phyloP scores from a whole-genome alignment of 2,113 vertebrate species.

The Cynopterus brachyotis region DNA sequence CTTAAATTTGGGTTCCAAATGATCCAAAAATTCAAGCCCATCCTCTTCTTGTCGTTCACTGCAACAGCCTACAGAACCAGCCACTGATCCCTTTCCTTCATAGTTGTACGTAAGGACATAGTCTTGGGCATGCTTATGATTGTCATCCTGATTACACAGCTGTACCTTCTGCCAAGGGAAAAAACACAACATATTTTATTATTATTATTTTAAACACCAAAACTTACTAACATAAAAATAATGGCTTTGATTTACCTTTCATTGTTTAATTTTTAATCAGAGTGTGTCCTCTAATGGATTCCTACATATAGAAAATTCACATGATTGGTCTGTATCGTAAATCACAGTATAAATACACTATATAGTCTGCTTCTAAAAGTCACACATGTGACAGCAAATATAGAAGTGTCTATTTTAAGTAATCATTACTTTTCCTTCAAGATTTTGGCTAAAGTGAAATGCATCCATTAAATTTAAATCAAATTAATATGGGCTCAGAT shows the following conservation, averaged over 20 bases:
- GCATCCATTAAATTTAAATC: not conserved
- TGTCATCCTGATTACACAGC: slow-evolving; percentile 83
- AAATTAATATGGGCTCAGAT: not conserved
- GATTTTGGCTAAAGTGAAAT: not conserved
- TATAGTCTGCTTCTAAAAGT: slow-evolving; percentile 77
- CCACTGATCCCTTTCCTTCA: slow-evolving; percentile 90
- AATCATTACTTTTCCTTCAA: not conserved
- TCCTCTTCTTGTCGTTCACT: slow-evolving; percentile 87
- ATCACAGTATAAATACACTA: slow-evolving; percentile 79
- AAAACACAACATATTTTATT: slow-evolving; percentile 70
- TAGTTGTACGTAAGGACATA: slow-evolving; percentile 87
- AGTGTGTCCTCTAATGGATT: slow-evolving; percentile 90
- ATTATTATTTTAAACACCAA: slow-evolving; percentile 83
- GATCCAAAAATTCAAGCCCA: slow-evolving; percentile 90
- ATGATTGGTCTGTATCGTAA: slow-evolving; percentile 86
- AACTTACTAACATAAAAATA: slow-evolving; percentile 82
- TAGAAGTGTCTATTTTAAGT: not conserved
- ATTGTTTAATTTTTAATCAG: slow-evolving; percentile 90
- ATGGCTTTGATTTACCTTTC: slow-evolving; percentile 89
- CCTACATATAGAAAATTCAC: slow-evolving; percentile 88
- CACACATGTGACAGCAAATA: slow-evolving; percentile 44
- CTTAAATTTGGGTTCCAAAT: slow-evolving; percentile 94
- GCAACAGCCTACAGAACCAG: slow-evolving; percentile 93
- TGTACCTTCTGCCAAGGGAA: slow-evolving; percentile 82
- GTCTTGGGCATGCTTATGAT: slow-evolving; percentile 86